Evolutionary conservation across 2,113 vertebrate species (phyloP), one percentile per base, ranked within the genome.

Genomic region (Diglossa brunneiventris): DNA sequence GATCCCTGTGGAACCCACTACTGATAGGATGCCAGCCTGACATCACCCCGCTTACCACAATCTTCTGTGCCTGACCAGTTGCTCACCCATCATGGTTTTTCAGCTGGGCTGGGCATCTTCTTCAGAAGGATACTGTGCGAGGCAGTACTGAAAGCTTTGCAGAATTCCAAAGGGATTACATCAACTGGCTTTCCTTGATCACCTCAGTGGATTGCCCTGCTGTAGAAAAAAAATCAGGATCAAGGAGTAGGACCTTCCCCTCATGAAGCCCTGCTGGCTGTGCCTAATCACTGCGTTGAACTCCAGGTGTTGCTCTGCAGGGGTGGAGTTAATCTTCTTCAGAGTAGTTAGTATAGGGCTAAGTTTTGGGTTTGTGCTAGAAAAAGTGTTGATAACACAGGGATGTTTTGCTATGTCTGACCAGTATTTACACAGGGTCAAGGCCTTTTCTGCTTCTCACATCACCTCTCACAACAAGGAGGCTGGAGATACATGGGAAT

Each of bases 1-100:
- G 39, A 53, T 26, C 12, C 23, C 18, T 77, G 18, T 15, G 7
- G 27, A 68, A 18, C 17, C 15, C 37, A 31, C 9, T 22, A 31
- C 21, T 31, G 33, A 33, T 14, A 28, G 22, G 27, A 23, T 21
- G 10, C 11, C 26, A 68, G 37, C 22, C 33, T 77, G 27, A 44
- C 2, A 3, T 37, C 15, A 69, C 11, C 17, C 17, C 17, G 27
- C 24, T 44, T 10, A 15, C 14, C 15, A 15, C 15, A 31, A 23
- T 17, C 33, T 22, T 30, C 52, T 53, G 16, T 18, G 52, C 16
- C 28, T 53, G 28, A 30, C 28, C 37, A 33, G 9, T 6, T 33
- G 9, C 33, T 59, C 27, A 33, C 27, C 14, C 46, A 15, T 15
- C 1, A 0, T 0, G 0, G 24, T 35, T 67, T 35, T 35, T 67